Conservation (phyloP, 53 echinoderm and acorn worm genomes). For the Mesocentrotus franciscanus region DNA sequence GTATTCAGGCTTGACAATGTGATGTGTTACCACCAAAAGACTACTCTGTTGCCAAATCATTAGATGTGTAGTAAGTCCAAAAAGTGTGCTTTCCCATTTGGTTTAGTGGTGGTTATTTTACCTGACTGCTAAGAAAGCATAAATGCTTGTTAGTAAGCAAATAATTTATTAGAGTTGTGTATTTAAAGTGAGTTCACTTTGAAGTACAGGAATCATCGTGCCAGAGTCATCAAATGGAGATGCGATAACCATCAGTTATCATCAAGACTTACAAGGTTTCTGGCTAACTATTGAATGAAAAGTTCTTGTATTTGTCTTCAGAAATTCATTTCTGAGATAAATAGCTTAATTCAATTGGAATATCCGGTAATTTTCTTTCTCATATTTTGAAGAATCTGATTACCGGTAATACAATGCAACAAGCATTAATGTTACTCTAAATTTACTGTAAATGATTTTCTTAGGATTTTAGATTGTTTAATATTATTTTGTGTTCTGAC, state of each 20-base stretch:
- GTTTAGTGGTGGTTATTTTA: no score
- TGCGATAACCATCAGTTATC: no score
- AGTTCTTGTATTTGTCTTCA: not conserved
- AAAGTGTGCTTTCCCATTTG: not conserved
- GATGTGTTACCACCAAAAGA: not conserved
- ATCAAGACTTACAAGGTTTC: not conserved
- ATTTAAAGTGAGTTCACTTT: no score
- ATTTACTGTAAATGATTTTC: not conserved
- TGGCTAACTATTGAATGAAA: not conserved
- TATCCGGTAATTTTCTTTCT: not conserved
- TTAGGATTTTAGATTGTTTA: not conserved
- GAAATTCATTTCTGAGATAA: not conserved
- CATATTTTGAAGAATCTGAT: not conserved
- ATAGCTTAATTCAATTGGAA: not conserved
- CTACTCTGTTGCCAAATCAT: not conserved
- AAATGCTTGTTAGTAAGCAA: no score
- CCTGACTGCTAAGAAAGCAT: no score
- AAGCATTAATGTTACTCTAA: not conserved
- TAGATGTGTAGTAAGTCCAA: not conserved
- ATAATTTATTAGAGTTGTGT: not conserved
- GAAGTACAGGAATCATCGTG: no score
- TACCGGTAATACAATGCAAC: not conserved
- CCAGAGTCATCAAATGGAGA: no score
- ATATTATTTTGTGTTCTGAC: not conserved
- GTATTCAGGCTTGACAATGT: not conserved